These are phyloP conservation scores for Mantis religiosa DNA, from an alignment of 2,888 invertebrate genomes.

Conservation along the genomic window DNA sequence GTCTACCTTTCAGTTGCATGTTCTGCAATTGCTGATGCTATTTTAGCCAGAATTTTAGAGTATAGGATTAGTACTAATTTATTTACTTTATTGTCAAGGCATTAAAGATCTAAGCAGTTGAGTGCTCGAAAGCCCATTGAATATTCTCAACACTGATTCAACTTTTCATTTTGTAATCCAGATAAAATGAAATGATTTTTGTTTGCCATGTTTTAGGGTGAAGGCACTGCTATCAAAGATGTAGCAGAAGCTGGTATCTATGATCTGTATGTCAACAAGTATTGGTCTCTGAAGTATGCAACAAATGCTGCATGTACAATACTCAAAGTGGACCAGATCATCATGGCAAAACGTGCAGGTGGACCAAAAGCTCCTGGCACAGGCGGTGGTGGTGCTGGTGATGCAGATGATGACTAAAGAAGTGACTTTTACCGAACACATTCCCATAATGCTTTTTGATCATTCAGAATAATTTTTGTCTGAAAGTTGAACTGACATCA, in stretches of 20 bases:
- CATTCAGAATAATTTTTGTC: neutral
- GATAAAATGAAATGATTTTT: too few species aligned
- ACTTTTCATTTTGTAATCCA: too few species aligned
- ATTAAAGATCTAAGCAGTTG: too few species aligned
- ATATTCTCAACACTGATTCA: too few species aligned
- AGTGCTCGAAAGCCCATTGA: too few species aligned
- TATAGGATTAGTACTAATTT: too few species aligned
- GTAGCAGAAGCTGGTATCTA: constrained; percentile 71
- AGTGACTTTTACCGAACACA: neutral
- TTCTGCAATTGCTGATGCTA: too few species aligned
- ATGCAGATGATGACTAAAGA: neutral
- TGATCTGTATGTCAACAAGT: constrained; percentile 81
- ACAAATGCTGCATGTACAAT: constrained; percentile 89
- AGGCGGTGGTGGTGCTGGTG: constrained; percentile 7
- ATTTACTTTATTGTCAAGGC: too few species aligned
- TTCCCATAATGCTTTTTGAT: neutral
- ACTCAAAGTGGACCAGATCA: constrained; percentile 92
- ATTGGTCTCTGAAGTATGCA: constrained; percentile 94
- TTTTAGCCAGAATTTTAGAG: too few species aligned
- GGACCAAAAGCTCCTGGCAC: constrained; percentile 72
- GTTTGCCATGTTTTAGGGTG: constrained; percentile 45
- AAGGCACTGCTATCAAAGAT: constrained; percentile 67
- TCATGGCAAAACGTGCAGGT: constrained; percentile 96
- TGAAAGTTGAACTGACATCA: neutral
- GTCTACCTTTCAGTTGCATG: too few species aligned